Evolutionary conservation across 2,113 vertebrate species (phyloP).

Genomic region (Stegastes partitus): DNA sequence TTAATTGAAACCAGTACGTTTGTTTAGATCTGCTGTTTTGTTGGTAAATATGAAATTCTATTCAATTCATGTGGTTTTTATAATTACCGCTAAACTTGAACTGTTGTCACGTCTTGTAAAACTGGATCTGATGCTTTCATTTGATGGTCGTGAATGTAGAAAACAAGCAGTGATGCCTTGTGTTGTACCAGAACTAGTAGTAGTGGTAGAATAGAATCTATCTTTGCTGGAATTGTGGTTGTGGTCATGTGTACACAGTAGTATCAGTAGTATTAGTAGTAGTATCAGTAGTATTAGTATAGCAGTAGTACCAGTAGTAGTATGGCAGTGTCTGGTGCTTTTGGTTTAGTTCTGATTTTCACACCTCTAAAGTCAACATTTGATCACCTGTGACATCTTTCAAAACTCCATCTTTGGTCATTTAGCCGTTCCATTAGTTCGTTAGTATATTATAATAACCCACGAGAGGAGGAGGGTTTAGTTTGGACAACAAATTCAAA

Average conservation of each 20-base stretch:
- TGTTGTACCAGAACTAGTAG: no score
- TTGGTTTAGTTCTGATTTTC: neutral
- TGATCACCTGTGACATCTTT: neutral
- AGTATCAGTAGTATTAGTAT: no score
- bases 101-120: neutral
- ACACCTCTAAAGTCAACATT: constrained; percentile 19
- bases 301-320: no score
- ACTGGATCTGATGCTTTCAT: constrained; percentile 16
- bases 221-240: no score
- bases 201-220: no score
- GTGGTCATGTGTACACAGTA: no score
- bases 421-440: neutral
- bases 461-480: constrained; percentile 26
- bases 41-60: neutral
- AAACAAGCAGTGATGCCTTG: constrained; percentile 3
- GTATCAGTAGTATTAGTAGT: no score
- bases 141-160: constrained; percentile 15
- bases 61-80: neutral
- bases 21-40: neutral
- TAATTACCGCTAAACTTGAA: neutral
- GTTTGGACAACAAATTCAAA: constrained; percentile 42
- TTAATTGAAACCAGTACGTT: constrained; percentile 4
- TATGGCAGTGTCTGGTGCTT: constrained; percentile 4
- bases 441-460: neutral
- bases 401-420: neutral